Evolutionary conservation across 2,888 invertebrate species (phyloP).

Genomic region (Alentia gelatinosa): DNA sequence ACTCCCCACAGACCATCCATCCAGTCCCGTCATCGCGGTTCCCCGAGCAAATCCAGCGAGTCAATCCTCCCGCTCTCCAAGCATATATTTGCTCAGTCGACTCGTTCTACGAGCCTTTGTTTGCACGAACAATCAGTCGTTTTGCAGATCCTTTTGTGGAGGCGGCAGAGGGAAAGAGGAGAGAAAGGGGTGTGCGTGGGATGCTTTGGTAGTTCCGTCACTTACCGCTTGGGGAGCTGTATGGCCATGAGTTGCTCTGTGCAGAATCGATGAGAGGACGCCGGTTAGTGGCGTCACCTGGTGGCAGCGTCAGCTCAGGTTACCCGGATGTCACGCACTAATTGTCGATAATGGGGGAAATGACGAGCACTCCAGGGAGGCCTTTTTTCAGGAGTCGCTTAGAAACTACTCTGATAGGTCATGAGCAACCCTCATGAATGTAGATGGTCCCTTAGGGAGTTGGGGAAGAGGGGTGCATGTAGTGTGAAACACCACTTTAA

Average conservation of each 20-base stretch:
- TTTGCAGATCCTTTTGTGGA: too few species aligned
- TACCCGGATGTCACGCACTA: not conserved
- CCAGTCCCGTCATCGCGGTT: not conserved
- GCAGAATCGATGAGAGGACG: not conserved
- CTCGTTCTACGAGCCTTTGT: not conserved
- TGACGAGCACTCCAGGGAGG: too few species aligned
- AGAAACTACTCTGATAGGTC: too few species aligned
- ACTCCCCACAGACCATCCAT: not conserved
- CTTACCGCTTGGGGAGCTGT: not conserved
- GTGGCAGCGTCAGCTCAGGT: not conserved
- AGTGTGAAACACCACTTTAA: too few species aligned
- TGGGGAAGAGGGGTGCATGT: too few species aligned
- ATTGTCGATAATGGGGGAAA: conserved; percentile 4
- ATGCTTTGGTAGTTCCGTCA: not conserved
- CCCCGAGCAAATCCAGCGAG: not conserved
- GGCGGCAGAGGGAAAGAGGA: too few species aligned
- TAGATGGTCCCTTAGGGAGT: too few species aligned
- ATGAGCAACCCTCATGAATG: too few species aligned
- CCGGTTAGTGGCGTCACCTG: not conserved
- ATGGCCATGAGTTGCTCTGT: not conserved
- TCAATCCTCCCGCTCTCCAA: not conserved
- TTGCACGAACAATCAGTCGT: not conserved
- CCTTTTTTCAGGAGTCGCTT: too few species aligned
- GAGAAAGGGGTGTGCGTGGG: too few species aligned
- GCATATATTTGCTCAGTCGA: not conserved